Base-by-base conservation (phyloP, 2,888 invertebrate species). In the Pycnomerus fuliginosus region DNA sequence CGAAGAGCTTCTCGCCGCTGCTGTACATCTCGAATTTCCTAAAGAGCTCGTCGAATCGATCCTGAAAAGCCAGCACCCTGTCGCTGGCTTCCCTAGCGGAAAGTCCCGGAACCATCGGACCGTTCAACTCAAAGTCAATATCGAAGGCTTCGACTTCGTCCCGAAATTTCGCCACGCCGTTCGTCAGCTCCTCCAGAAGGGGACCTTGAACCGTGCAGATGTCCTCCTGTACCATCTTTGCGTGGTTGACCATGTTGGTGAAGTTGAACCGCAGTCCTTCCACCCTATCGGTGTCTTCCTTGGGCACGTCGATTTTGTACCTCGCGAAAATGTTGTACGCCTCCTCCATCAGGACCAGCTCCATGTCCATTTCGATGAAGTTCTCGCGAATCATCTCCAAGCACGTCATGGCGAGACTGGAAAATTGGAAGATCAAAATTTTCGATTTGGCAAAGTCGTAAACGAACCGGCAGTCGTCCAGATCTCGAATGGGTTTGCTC, bases 61-160 rank as follows among this genome's bases (percentile, higher is more conserved):
- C 81, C 75, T 90, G 87, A 64, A 87, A 90, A 52, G 85, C 69
- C 37, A 87, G 76, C 3, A 85, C 82, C 52, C 85, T 80, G 68
- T 91, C 90, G 56, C 90, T 90, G 12, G 93, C 93, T 71, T 93
- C 93, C 55, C 87, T 80, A 0, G 93, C 90, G 1, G 85, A 74
- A 16, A 94, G 78, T 1, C 90, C 91, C 3, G 85, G 82, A 1
- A 87, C 80, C 90, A 92, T 87, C 0, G 94, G 94, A 1, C 94
- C 94, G 61, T 79, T 82, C n/a, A 73, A 60, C 10, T 85, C 84
- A 62, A 84, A 90, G 58, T 89, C 87, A 0, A 64, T 64, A 61
- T 88, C 85, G 60, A 89, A 90, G 41, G 80, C 74, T 14, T 78
- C 68, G 2, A 90, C 84, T 44, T 86, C 85, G 11, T 71, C 67